phyloP scores from a whole-genome alignment of 2,888 invertebrate species.

The Tinea pellionella region DNA sequence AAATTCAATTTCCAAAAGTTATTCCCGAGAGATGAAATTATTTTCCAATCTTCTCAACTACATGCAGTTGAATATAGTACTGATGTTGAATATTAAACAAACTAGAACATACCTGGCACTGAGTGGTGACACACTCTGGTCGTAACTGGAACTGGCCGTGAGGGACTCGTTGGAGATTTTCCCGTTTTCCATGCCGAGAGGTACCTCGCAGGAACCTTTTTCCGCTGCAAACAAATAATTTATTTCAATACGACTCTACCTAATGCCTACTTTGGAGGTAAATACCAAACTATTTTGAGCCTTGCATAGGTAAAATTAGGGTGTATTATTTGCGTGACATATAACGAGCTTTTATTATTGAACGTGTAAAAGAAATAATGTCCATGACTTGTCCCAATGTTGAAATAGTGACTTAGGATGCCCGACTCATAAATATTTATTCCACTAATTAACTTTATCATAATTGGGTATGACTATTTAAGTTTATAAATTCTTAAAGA shows the following conservation, averaged over 20 bases:
- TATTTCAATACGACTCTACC: constrained; percentile 7
- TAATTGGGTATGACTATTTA: too few species aligned
- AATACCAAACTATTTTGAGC: background rate
- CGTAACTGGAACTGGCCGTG: constrained; percentile 87
- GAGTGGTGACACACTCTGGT: constrained; percentile 87
- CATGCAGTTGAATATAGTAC: background rate
- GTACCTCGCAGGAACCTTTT: constrained; percentile 75
- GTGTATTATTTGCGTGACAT: background rate
- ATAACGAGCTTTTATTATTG: background rate
- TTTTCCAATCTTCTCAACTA: background rate
- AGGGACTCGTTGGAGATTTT: constrained; percentile 87
- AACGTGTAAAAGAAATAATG: constrained; percentile 1
- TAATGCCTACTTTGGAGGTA: background rate
- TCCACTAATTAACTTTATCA: too few species aligned
- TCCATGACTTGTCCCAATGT: background rate
- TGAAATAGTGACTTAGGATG: background rate
- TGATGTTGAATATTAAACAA: background rate
- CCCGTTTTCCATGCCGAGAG: constrained; percentile 90
- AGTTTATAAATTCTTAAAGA: too few species aligned
- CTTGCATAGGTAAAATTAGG: background rate
- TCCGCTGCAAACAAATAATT: constrained; percentile 35
- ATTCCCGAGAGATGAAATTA: background rate
- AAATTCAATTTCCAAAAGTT: background rate
- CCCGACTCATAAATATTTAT: background rate
- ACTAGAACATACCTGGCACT: constrained; percentile 80